Percentiles rank a stretch among this genome's conserved stretches.
Evolutionary conservation across 2,797 vertebrate species (phyloP).

Genomic region (Semaprochilodus insignis): DNA sequence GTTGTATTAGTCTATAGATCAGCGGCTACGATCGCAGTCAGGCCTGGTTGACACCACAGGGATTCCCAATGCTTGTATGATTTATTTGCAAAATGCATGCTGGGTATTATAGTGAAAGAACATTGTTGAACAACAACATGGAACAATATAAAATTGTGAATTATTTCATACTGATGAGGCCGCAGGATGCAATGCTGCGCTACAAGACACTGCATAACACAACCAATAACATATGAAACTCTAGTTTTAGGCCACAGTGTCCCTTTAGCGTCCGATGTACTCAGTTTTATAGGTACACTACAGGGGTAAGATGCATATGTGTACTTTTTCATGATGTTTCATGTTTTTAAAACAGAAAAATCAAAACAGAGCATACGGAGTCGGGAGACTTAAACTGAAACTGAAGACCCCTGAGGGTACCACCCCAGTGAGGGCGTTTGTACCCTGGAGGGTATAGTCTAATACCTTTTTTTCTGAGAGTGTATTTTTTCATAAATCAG

Average conservation of each 20-base stretch:
- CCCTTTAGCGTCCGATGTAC: neutral
- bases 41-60: no score
- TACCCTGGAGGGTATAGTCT: neutral
- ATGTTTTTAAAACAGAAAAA: no score
- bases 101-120: neutral
- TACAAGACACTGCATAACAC: neutral
- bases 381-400: neutral
- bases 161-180: neutral
- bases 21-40: neutral
- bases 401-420: neutral
- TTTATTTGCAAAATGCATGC: neutral
- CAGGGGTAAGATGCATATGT: neutral
- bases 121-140: neutral
- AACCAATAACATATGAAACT: neutral
- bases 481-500: neutral
- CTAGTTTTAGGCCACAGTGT: neutral
- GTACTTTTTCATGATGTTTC: no score
- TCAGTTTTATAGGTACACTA: neutral
- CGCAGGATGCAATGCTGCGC: neutral
- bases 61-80: neutral
- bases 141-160: neutral
- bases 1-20: neutral
- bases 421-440: neutral
- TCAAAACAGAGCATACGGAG: no score
- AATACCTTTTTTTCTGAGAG: neutral